These are phyloP conservation scores for Burhinus oedicnemus DNA, from an alignment of 2,113 vertebrate genomes.

Conservation along the genomic window DNA sequence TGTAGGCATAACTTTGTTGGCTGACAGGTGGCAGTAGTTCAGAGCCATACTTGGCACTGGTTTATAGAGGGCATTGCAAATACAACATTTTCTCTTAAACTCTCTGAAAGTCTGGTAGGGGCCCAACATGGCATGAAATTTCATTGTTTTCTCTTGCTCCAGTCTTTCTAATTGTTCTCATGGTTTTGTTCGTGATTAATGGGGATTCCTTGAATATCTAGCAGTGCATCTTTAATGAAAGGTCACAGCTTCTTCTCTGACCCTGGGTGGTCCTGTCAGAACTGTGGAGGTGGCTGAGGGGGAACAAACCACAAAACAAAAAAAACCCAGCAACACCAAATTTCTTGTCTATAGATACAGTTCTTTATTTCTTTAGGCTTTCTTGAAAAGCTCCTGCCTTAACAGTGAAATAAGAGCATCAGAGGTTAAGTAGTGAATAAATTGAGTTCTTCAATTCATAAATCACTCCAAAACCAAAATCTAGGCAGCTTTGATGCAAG, in stretches of 20 bases:
- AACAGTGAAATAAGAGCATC: not conserved
- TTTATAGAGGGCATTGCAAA: not conserved
- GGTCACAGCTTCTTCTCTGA: not conserved
- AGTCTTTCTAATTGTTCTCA: not conserved
- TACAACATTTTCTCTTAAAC: not conserved
- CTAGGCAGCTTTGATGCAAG: not conserved
- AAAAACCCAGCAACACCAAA: not conserved
- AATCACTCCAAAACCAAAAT: not conserved
- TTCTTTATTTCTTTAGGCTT: not conserved
- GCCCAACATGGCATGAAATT: not conserved
- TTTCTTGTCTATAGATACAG: not conserved
- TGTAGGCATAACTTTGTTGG: not conserved
- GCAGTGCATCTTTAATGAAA: not conserved
- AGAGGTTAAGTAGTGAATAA: not conserved
- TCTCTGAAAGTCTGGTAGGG: not conserved
- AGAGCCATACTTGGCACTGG: not conserved
- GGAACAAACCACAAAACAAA: not conserved
- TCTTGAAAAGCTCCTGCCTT: not conserved
- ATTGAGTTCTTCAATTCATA: not conserved
- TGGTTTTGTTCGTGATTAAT: not conserved
- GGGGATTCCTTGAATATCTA: not conserved
- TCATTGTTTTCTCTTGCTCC: not conserved
- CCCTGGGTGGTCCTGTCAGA: not conserved
- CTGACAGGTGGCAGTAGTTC: fast-evolving
- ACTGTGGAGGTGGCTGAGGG: not conserved